Evolutionary conservation across 2,888 invertebrate species (phyloP).

Genomic region (Plusia festucae): DNA sequence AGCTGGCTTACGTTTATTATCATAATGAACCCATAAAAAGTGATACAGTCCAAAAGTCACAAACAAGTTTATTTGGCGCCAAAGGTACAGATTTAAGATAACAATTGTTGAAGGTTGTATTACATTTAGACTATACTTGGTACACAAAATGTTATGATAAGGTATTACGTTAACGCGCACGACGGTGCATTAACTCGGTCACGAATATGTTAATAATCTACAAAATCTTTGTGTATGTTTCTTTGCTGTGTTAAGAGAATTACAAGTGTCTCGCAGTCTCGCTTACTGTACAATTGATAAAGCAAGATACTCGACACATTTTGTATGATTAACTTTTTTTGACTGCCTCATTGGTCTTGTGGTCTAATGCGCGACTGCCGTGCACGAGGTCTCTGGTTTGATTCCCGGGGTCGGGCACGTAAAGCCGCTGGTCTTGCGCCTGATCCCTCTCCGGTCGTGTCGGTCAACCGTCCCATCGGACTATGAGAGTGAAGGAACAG

Average conservation of each 20-base stretch:
- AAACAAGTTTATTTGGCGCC: conserved; percentile 63
- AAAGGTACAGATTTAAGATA: conserved; percentile 27
- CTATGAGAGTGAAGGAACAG: too few relatives aligned
- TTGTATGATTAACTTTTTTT: background rate
- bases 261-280: background rate
- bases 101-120: conserved; percentile 31
- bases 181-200: conserved; percentile 36
- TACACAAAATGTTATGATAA: conserved; percentile 35
- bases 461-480: too few relatives aligned
- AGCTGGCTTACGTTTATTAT: conserved; percentile 60
- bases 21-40: conserved; percentile 65
- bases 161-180: conserved; percentile 22
- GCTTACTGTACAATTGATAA: background rate
- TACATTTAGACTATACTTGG: conserved; percentile 32
- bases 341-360: too few relatives aligned
- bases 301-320: background rate
- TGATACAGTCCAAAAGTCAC: conserved; percentile 52
- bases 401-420: too few relatives aligned
- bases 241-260: conserved; percentile 3
- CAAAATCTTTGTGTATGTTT: conserved; percentile 15
- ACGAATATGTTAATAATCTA: conserved; percentile 32
- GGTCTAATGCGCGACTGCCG: too few relatives aligned
- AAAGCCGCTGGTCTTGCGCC: too few relatives aligned
- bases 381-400: too few relatives aligned
- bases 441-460: too few relatives aligned